Conservation (phyloP, 2,797 vertebrate species). For the Acanthiza pusilla region DNA sequence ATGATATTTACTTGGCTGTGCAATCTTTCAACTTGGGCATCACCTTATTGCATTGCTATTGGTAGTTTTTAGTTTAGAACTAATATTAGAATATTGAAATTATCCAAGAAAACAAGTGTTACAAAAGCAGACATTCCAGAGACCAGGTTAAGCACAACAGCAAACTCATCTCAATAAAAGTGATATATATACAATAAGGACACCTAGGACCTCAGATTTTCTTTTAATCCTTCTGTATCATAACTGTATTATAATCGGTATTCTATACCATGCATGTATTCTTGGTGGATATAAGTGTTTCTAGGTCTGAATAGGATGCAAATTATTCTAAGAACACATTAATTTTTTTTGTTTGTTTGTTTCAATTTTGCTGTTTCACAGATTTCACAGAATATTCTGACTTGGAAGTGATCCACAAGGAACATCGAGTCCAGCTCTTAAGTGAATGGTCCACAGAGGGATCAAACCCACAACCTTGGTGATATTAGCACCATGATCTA, state of each 20-base stretch:
- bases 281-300: not conserved
- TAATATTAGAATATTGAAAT: not conserved
- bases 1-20: not conserved
- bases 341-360: not conserved
- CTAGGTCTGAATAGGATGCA: not conserved
- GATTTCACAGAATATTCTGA: not conserved
- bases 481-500: not conserved
- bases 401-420: not conserved
- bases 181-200: not conserved
- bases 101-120: not conserved
- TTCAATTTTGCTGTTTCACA: not conserved
- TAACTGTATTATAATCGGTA: not conserved
- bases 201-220: not conserved
- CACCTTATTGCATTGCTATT: not conserved
- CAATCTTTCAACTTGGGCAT: not conserved
- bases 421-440: not conserved
- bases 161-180: not conserved
- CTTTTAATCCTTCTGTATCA: not conserved
- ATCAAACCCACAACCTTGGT: not conserved
- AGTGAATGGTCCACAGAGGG: not conserved
- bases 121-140: not conserved
- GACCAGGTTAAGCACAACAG: not conserved
- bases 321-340: not conserved
- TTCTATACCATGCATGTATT: too few relatives aligned
- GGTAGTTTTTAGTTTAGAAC: not conserved